Conservation (phyloP, 2,888 invertebrate genomes). For the Sinodicranocentrus sp. region DNA sequence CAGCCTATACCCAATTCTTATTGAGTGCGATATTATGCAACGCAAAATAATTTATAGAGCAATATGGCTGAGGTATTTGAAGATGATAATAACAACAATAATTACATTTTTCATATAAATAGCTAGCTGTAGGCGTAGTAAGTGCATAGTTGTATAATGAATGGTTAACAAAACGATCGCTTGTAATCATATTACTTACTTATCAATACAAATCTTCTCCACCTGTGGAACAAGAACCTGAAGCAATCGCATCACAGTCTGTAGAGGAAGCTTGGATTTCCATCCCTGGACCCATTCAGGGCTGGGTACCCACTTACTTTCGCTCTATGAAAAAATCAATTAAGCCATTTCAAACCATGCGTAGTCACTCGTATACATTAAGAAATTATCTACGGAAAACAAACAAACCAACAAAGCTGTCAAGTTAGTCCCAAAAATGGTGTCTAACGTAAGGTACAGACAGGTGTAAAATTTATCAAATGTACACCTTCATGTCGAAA, state of each 20-base stretch:
- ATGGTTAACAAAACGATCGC: neutral
- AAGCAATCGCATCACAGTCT: slow-evolving; percentile 98
- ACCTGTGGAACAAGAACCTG: slow-evolving; percentile 99
- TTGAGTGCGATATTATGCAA: no score
- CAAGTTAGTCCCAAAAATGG: slow-evolving; percentile 1
- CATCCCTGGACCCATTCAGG: slow-evolving; percentile 97
- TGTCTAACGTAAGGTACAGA: neutral
- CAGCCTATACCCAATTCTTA: no score
- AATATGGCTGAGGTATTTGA: neutral
- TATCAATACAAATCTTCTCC: slow-evolving; percentile 99
- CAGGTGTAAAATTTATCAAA: no score
- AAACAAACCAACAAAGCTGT: slow-evolving; percentile 3
- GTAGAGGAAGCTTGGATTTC: slow-evolving; percentile 97
- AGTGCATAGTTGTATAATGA: slow-evolving; percentile 5
- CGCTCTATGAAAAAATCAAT: slow-evolving; percentile 69
- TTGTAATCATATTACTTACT: slow-evolving; percentile 83
- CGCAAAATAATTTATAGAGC: slow-evolving; percentile 1
- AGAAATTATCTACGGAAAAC: neutral
- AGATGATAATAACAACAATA: neutral
- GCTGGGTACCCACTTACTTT: slow-evolving; percentile 88
- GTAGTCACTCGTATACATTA: neutral
- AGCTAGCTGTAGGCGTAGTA: slow-evolving; percentile 13
- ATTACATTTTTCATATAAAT: slow-evolving; percentile 8
- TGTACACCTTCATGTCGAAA: neutral
- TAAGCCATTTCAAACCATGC: neutral